Percentiles rank a stretch among this genome's conserved stretches.
These are phyloP conservation scores for Tachysurus vachellii DNA, from an alignment of 2,113 vertebrate genomes.

Conservation along the genomic window DNA sequence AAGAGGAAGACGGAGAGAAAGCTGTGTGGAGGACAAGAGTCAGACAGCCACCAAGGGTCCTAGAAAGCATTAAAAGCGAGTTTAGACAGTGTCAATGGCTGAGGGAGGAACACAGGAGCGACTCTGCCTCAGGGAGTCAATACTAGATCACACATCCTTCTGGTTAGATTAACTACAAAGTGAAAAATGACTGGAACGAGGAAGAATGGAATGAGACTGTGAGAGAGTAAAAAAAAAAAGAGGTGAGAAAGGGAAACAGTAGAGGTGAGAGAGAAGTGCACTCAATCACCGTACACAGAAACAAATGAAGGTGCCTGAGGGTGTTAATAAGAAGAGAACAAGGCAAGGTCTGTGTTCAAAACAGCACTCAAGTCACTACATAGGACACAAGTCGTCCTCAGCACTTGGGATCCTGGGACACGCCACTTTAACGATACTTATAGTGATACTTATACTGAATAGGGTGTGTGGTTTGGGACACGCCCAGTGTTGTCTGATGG, in stretches of 20 bases:
- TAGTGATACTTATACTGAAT: background rate
- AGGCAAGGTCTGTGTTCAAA: background rate
- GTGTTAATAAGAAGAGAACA: background rate
- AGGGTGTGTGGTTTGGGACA: background rate
- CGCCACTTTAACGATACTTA: background rate
- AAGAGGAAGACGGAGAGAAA: background rate
- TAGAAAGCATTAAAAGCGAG: background rate
- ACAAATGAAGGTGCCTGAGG: background rate
- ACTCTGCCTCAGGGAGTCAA: constrained; percentile 16
- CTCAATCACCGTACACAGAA: background rate
- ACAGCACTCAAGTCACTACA: background rate
- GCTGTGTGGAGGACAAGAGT: background rate
- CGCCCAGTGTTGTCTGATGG: no score
- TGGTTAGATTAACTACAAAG: constrained; percentile 15
- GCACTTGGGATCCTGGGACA: background rate
- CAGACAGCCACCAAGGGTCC: background rate
- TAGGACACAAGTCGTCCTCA: no score
- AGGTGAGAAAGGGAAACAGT: background rate
- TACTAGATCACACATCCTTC: constrained; percentile 17
- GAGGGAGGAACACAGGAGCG: constrained; percentile 12
- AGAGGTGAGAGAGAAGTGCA: background rate
- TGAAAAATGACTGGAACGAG: background rate
- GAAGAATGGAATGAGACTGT: background rate
- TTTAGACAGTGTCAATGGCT: constrained; percentile 5
- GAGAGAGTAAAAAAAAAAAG: background rate